Base-by-base conservation (phyloP, 2,797 vertebrate species). In the Amblyopsis hoosieri region DNA sequence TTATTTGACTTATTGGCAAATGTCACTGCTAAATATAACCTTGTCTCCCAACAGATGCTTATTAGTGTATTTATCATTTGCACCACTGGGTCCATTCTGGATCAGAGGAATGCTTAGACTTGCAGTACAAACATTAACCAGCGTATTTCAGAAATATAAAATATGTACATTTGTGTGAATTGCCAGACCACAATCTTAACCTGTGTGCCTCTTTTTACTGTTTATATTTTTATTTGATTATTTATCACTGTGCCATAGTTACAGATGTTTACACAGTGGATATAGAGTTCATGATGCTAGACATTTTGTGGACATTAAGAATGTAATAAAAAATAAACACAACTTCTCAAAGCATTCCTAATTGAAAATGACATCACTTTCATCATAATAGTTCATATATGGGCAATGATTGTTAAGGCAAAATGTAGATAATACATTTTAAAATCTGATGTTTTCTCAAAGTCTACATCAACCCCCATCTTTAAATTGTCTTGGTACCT, bases 11-110 rank as follows among this genome's bases (percentile, higher is more conserved):
- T 29, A 4, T 53, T 55, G 55, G 60, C 17, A 52, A 54, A 70
- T 74, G 62, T 48, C 31, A 45, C 66, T 69, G 62, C 13, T 53
- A 75, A 51, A 69, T 60, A 68, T 54, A 61, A 63, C 51, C 29
- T 57, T 64, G 31, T 67, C 54, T 79, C 52, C 55, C 54, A 42
- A 42, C 37, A 72, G 56, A 74, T 67, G 75, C 75, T 48, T 90
- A 86, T 86, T 85, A 72, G 87, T 87, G 89, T 91, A 89, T 90
- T 42, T 91, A 59, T 79, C 54, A 66, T 76, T 78, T 74, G 58
- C 67, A 69, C 69, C 74, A 72, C 69, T 76, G 72, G 69, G 75
- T 61, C 56, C n/a, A 19, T 64, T 46, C 57, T 14, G 58, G 9
- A 61, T 55, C 45, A 57, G 3, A 23, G 33, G 56, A 73, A 82